A percentile compares a stretch with the other conserved stretches of the same genome.
These are phyloP conservation scores for Manacus vitellinus DNA, from an alignment of 2,113 vertebrate species.

Conservation along the genomic window DNA sequence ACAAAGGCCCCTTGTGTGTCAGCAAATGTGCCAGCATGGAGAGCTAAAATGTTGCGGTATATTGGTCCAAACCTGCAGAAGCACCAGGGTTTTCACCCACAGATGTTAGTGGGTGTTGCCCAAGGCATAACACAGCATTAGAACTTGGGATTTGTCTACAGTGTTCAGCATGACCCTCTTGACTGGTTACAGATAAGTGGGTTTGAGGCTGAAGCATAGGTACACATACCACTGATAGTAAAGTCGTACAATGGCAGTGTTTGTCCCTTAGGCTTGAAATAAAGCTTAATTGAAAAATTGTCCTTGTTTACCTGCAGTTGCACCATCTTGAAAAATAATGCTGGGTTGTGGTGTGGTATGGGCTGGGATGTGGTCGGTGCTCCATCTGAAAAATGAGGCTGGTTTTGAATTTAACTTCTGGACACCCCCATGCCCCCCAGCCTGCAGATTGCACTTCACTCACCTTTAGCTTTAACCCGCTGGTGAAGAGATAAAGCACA, in stretches of 20 bases:
- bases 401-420: not conserved
- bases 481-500: constrained; percentile 54
- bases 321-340: not conserved
- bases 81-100: not conserved
- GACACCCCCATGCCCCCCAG: no score
- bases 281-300: not conserved
- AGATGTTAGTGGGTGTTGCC: not conserved
- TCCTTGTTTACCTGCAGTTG: not conserved
- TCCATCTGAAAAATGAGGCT: not conserved
- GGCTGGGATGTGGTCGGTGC: not conserved
- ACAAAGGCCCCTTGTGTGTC: constrained; percentile 36
- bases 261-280: not conserved
- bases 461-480: not conserved
- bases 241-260: not conserved
- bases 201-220: not conserved
- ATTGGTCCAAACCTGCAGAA: not conserved
- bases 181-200: rapidly evolving
- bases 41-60: not conserved
- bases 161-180: rapidly evolving
- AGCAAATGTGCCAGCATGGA: not conserved
- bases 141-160: not conserved
- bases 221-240: not conserved
- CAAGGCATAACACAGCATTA: not conserved
- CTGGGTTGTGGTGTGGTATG: not conserved
- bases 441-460: not conserved